Base-by-base conservation (phyloP, 2,888 invertebrate species). In the Exephanes ischioxanthus region DNA sequence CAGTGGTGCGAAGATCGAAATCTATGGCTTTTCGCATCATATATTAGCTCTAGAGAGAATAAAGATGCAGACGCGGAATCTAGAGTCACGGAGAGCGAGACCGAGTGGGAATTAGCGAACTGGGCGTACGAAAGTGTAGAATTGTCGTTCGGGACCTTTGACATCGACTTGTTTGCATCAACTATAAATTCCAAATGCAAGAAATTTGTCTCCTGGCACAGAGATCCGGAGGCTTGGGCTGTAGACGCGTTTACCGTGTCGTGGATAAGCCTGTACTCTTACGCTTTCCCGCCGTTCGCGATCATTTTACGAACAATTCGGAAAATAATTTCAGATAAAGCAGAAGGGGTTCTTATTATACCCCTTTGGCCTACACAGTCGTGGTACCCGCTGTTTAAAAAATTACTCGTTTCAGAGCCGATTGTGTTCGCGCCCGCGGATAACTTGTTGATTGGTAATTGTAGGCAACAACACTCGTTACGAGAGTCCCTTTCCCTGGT, bases 111-210 rank as follows among this genome's bases (percentile, higher is more conserved):
- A 75, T 66, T 87, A 67, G 76, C 86, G 14, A 53, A 79, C 4
- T 78, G 72, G 58, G 87, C 84, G 2, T 87, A 73, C 63, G 45
- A 86, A n/a, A 19, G 67, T 73, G 66, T 87, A 70, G 68, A 70
- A 51, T 58, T 73, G 80, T 83, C 76, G 76, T 90, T 85, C 71
- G 90, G 82, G 7, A 70, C 78, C 30, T 88, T 87, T 16, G 87
- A 90, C 5, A 89, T 88, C 51, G 89, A 91, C 67, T 78, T 90
- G 9, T 91, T 91, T 80, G 90, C 90, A n/a, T 87, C 89, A 7
- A 72, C 81, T 14, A 61, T 80, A 33, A 91, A 91, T 83, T 67
- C 68, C 30, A 91, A 91, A 81, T 91, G 90, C 72, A 48, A 78
- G 37, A 88, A 79, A 72, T 90, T 87, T 70, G 61, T 90, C 22